Percentiles rank a stretch among this genome's conserved stretches.
phyloP scores from a whole-genome alignment of 2,888 invertebrate species.

The Epinotia bilunana region DNA sequence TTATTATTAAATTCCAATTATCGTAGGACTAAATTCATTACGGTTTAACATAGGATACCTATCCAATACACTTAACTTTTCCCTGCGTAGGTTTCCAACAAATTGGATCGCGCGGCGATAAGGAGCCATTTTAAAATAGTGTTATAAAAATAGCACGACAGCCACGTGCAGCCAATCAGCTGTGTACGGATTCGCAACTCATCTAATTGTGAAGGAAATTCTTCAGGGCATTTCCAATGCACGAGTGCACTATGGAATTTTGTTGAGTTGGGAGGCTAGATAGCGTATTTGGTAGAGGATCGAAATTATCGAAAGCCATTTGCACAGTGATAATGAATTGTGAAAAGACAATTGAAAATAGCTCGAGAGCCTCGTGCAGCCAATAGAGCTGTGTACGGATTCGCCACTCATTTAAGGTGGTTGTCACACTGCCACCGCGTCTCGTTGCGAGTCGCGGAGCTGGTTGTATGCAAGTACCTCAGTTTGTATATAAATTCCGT shows the following conservation, averaged over 20 bases:
- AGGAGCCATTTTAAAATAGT: constrained; percentile 16
- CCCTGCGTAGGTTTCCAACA: constrained; percentile 9
- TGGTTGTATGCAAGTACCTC: too few species aligned
- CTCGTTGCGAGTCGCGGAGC: too few species aligned
- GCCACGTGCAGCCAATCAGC: not conserved
- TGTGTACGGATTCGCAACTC: constrained; percentile 26
- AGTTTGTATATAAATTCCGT: too few species aligned
- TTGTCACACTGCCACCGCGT: too few species aligned
- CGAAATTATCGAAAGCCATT: too few species aligned
- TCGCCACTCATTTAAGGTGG: too few species aligned
- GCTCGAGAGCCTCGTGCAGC: not conserved
- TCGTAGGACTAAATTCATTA: not conserved
- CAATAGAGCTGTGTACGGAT: constrained; percentile 25
- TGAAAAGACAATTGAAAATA: not conserved
- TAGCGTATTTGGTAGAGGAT: too few species aligned
- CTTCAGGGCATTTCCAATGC: not conserved
- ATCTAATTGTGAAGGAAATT: not conserved
- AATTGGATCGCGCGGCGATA: constrained; percentile 22
- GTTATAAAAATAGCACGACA: constrained; percentile 18
- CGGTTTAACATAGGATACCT: not conserved
- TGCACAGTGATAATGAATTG: too few species aligned
- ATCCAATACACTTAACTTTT: constrained; percentile 2
- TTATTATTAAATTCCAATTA: not conserved
- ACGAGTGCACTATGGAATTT: not conserved
- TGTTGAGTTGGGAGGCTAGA: not conserved